These are phyloP conservation scores for Etheostoma nigrum DNA, from an alignment of 2,797 vertebrate species.

Conservation along the genomic window DNA sequence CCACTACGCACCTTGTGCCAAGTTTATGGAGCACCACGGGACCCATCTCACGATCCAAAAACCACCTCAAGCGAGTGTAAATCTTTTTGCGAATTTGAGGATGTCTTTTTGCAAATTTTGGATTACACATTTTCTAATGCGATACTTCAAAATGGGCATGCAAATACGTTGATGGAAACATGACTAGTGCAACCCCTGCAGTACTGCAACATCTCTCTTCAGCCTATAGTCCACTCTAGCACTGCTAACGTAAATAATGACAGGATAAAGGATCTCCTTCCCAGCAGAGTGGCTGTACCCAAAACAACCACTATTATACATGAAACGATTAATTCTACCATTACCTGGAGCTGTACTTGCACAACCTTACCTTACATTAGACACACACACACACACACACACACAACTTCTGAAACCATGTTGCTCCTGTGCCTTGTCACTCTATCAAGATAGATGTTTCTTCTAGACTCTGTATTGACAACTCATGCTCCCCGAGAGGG, in stretches of 20 bases:
- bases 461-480: conserved; percentile 46
- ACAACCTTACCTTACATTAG: conserved; percentile 5
- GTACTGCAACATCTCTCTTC: conserved; percentile 1
- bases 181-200: not conserved
- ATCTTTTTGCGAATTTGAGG: too few species aligned
- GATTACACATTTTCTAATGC: too few species aligned
- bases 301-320: conserved; percentile 29
- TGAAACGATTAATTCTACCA: conserved; percentile 37
- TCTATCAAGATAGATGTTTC: conserved; percentile 35
- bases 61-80: too few species aligned
- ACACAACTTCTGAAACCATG: conserved; percentile 28
- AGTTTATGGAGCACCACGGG: too few species aligned
- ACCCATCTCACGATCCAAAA: too few species aligned
- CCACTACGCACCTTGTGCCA: too few species aligned
- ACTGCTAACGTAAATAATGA: conserved; percentile 5
- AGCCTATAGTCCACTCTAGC: conserved; percentile 2
- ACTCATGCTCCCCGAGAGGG: conserved; percentile 36
- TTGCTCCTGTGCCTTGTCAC: conserved; percentile 12
- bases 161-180: too few species aligned
- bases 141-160: too few species aligned
- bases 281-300: conserved; percentile 2
- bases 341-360: conserved; percentile 3
- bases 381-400: not conserved
- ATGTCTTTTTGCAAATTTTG: too few species aligned
- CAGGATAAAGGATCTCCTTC: conserved; percentile 27